phyloP scores from a whole-genome alignment of 2,888 invertebrate species.

The Drosophila mayaguana region DNA sequence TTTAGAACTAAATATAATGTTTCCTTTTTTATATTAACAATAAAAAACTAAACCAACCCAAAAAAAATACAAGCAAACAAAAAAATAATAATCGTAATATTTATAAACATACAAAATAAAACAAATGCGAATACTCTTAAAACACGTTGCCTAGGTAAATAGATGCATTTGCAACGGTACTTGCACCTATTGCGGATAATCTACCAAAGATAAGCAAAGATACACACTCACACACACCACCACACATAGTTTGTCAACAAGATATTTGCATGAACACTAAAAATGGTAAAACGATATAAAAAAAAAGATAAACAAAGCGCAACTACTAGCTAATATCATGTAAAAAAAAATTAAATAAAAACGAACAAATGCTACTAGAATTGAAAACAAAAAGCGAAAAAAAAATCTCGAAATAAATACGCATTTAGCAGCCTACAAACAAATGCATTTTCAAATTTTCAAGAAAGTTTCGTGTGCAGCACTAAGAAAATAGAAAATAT shows the following conservation, averaged over 20 bases:
- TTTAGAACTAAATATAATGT: slow-evolving; percentile 74
- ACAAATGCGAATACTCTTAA: slow-evolving; percentile 63
- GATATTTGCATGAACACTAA: slow-evolving; percentile 53
- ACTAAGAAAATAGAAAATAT: background rate
- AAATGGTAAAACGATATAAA: slow-evolving; percentile 26
- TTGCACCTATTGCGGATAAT: slow-evolving; percentile 73
- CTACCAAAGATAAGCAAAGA: slow-evolving; percentile 71
- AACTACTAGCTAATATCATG: slow-evolving; percentile 80
- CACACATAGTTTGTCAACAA: slow-evolving; percentile 64
- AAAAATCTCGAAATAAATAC: slow-evolving; percentile 79
- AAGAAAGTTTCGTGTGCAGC: background rate
- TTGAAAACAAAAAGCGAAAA: slow-evolving; percentile 74
- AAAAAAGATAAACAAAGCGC: slow-evolving; percentile 51
- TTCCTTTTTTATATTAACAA: slow-evolving; percentile 79
- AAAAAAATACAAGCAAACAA: slow-evolving; percentile 51
- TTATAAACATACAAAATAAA: slow-evolving; percentile 25
- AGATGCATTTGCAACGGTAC: slow-evolving; percentile 69
- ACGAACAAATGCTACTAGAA: slow-evolving; percentile 83
- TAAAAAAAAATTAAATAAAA: slow-evolving; percentile 54
- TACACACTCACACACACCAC: slow-evolving; percentile 13
- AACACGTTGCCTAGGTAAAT: slow-evolving; percentile 40
- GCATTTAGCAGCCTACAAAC: slow-evolving; percentile 80
- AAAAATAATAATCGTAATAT: slow-evolving; percentile 52
- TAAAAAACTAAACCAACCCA: slow-evolving; percentile 17
- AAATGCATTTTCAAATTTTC: slow-evolving; percentile 22